Base-by-base conservation (phyloP, 2,888 invertebrate genomes). In the Phengaris alcon region DNA sequence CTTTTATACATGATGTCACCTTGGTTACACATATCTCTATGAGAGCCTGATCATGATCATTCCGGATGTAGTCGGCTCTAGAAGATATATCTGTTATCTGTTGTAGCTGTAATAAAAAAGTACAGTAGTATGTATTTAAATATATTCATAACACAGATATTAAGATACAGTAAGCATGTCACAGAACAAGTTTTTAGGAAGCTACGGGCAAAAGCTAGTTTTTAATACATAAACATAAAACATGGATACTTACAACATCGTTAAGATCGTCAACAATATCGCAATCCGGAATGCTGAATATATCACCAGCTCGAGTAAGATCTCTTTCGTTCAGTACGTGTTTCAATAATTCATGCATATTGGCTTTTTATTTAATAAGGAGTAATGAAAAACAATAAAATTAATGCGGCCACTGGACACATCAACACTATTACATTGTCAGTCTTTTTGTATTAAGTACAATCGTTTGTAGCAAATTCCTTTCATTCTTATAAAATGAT, bases 11-110 rank as follows among this genome's bases (percentile, higher is more conserved):
- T 80, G 98, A 97, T 68, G 98, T 97, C 68, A 98, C 96, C 78
- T 98, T 93, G 1, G 98, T 98, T 77, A 99, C 96, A 88, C 98
- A 98, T 84, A 99, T 98, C 91, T 99, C 98, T 81, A 98, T 98
- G 78, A 98, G 97, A 82, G 97, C 98, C 90, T 99, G 98, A 88
- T 98, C 97, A 90, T 98, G 97, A 85, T 97, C 97, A 89, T 97
- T 98, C 80, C 96, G 95, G 73, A 96, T 95, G 87, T 98, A 99
- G 83, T 97, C 97, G 5, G 96, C 94, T 78, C 96, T 94, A 78
- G 97, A 97, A 77, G 97, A 96, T 80, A 98, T 98, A 79, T 96
- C 95, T 78, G 96, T 95, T 85, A 97, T 96, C 91, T 96, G 96
- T 82, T 95, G 95, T 79, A 96, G 89, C 96, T 96, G 83, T 8